Base-by-base conservation (phyloP, 2,113 vertebrate species). In the Thamnaconus septentrionalis region DNA sequence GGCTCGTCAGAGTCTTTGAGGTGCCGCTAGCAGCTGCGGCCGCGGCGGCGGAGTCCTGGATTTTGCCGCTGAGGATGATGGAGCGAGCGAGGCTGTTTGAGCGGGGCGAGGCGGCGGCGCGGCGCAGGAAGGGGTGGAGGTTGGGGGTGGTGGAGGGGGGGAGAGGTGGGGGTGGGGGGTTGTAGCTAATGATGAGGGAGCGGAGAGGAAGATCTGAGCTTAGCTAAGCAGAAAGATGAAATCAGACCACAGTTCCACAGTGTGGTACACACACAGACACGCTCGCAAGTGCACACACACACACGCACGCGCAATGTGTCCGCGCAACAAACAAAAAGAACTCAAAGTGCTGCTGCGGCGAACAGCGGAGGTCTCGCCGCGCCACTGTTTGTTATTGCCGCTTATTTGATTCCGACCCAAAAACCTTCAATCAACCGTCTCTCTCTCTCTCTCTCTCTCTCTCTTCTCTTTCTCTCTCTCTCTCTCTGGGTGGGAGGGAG, bases 191-290 rank as follows among this genome's bases (percentile, higher is more conserved):
- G 80, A 88, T 78, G 75, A 88, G 78, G 78, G 73, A 86, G 77
- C 65, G 81, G 76, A 73, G 71, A 75, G 59, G 74, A 78, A 69
- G 78, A 87, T 88, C 86, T 71, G 63, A 85, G 85, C 80, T 89
- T 85, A 87, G 84, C 81, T 82, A 85, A 85, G 85, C 85, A 84
- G 69, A 89, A 88, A 87, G 80, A 87, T 79, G 67, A 82, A 85
- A 85, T 83, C 64, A 56, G 56, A 71, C 58, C 76, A 75, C 71
- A 75, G 60, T 72, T 73, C 53, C 74, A 67, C 58, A 56, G 71
- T 45, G 52, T 31, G 18, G 18, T 31, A 31, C 18, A 31, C 18
- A 31, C 18, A 31, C 18, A 31, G 1, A 31, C 18, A 31, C 18
- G 2, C 18, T 1, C 18, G 2, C 18, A 31, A 1, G 2, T 2